phyloP scores from a whole-genome alignment of 2,888 invertebrate genomes.

The Eupithecia exiguata region DNA sequence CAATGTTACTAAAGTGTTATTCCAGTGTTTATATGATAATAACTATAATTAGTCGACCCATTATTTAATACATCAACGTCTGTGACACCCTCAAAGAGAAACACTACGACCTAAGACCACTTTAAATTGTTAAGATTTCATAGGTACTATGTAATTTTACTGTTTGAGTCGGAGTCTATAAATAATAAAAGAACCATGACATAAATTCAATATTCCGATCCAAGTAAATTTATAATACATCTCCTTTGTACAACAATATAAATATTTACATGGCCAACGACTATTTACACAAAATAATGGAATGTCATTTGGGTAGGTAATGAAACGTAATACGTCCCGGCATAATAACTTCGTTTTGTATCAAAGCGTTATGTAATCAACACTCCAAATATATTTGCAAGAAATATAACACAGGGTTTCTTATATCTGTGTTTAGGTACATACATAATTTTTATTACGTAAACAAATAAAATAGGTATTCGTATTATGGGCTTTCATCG shows the following conservation, averaged over 20 bases:
- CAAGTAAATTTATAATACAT: background rate
- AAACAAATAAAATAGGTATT: constrained; percentile 1
- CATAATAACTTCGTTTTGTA: constrained; percentile 15
- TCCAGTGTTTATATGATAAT: background rate
- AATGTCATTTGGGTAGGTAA: constrained; percentile 13
- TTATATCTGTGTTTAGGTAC: background rate
- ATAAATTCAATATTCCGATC: background rate
- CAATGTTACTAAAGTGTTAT: background rate
- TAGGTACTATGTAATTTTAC: background rate
- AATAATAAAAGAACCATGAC: background rate
- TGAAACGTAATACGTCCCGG: constrained; percentile 11
- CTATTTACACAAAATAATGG: constrained; percentile 15
- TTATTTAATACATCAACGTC: background rate
- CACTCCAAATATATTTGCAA: constrained; percentile 7
- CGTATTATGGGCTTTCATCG: constrained; percentile 1
- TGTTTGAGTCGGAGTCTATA: background rate
- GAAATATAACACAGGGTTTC: background rate
- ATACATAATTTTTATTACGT: background rate
- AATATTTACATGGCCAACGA: constrained; percentile 8
- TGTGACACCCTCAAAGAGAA: background rate
- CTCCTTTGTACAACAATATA: background rate
- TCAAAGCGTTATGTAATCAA: constrained; percentile 12
- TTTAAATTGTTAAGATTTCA: background rate
- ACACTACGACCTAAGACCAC: background rate
- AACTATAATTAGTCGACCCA: background rate